phyloP scores from a whole-genome alignment of 2,113 vertebrate genomes.

The Ameiurus melas region DNA sequence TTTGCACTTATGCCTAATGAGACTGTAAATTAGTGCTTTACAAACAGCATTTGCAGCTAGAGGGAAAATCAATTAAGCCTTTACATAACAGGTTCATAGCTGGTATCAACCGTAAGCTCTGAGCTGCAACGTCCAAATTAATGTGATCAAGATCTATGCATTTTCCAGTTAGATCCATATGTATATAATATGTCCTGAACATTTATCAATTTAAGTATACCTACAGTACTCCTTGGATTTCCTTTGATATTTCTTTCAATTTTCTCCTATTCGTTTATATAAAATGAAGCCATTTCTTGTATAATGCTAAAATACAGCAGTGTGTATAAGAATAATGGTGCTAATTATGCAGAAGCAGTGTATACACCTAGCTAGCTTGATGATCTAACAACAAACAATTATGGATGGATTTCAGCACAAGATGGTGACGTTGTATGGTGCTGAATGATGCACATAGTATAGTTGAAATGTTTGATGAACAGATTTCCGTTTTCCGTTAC shows the following conservation, averaged over 20 bases:
- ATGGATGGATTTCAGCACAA: neutral
- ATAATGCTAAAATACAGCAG: neutral
- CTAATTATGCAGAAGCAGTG: neutral
- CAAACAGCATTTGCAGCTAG: neutral
- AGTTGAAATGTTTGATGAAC: neutral
- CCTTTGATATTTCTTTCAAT: neutral
- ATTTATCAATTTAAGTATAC: neutral
- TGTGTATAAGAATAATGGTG: neutral
- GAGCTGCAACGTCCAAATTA: neutral
- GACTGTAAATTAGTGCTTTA: neutral
- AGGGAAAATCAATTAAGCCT: neutral
- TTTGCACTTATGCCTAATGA: neutral
- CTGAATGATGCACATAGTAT: neutral
- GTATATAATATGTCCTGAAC: neutral
- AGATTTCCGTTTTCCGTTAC: neutral
- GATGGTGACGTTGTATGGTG: neutral
- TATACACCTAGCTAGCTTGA: neutral
- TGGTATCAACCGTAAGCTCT: neutral
- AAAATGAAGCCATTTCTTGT: neutral
- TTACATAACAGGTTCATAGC: neutral
- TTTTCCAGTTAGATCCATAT: neutral
- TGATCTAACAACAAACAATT: neutral
- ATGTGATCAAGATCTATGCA: neutral
- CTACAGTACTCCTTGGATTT: neutral
- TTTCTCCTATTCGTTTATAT: neutral